Evolutionary conservation across 2,888 invertebrate genomes (phyloP).

Genomic region (Tachina grossa): DNA sequence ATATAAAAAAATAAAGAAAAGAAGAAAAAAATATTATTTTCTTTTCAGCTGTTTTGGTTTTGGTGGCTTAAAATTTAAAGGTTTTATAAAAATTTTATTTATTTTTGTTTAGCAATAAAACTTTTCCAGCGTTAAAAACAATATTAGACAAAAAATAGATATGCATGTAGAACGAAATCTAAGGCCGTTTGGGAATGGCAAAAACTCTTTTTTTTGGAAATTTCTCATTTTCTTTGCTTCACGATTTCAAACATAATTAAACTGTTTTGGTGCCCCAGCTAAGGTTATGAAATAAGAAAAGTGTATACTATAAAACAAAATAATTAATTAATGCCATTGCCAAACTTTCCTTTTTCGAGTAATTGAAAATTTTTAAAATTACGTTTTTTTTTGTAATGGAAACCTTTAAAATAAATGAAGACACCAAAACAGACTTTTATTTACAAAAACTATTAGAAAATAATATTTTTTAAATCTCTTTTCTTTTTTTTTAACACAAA

Average conservation of each 20-base stretch:
- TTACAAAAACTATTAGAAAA: slow-evolving; percentile 75
- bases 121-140: slow-evolving; percentile 72
- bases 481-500: slow-evolving; percentile 69
- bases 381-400: slow-evolving; percentile 22
- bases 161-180: slow-evolving; percentile 72
- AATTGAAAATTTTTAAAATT: slow-evolving; percentile 6
- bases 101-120: slow-evolving; percentile 81
- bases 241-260: slow-evolving; percentile 47
- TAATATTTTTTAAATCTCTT: slow-evolving; percentile 78
- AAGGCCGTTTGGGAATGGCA: slow-evolving; percentile 87
- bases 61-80: slow-evolving; percentile 74
- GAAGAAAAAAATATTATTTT: slow-evolving; percentile 80
- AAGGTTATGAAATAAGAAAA: slow-evolving; percentile 17
- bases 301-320: not conserved
- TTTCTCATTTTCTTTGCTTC: slow-evolving; percentile 21
- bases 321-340: slow-evolving; percentile 40
- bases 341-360: slow-evolving; percentile 43
- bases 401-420: slow-evolving; percentile 72
- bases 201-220: slow-evolving; percentile 39
- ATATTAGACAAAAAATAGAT: slow-evolving; percentile 74
- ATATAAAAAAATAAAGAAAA: slow-evolving; percentile 74
- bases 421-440: slow-evolving; percentile 82
- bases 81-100: slow-evolving; percentile 71
- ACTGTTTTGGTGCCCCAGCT: slow-evolving; percentile 75
- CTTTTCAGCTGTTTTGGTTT: slow-evolving; percentile 81